phyloP scores from a whole-genome alignment of 2,113 vertebrate genomes.

The Embiotoca jacksoni region DNA sequence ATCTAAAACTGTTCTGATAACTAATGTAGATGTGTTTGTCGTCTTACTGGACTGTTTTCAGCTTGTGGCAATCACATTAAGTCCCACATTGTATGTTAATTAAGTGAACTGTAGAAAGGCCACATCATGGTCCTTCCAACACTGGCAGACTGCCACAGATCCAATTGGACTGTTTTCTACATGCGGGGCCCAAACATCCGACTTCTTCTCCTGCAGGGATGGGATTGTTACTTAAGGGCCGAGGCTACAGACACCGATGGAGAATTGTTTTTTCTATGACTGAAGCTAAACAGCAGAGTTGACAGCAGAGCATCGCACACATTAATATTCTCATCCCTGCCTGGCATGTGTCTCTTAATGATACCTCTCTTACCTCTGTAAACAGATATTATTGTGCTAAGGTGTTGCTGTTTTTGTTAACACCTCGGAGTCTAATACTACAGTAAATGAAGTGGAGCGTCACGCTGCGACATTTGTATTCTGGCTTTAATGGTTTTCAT shows the following conservation, averaged over 20 bases:
- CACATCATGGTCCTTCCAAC: neutral
- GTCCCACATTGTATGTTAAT: neutral
- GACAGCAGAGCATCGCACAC: neutral
- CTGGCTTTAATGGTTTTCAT: slow-evolving; percentile 30
- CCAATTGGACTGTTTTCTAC: neutral
- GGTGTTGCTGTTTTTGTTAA: slow-evolving; percentile 25
- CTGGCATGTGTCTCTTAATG: slow-evolving; percentile 11
- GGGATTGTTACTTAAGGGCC: neutral
- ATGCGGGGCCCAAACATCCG: neutral
- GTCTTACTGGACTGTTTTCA: neutral
- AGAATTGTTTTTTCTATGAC: neutral
- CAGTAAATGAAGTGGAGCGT: slow-evolving; percentile 34
- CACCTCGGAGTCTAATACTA: slow-evolving; percentile 18
- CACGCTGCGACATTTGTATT: slow-evolving; percentile 49
- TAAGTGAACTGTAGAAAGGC: neutral
- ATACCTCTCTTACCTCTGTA: neutral
- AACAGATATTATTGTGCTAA: slow-evolving; percentile 5
- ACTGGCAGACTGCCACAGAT: slow-evolving; percentile 17
- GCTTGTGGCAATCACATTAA: neutral
- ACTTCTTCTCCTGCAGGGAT: neutral
- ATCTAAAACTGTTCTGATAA: too few relatives aligned
- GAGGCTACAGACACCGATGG: neutral
- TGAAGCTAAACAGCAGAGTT: neutral
- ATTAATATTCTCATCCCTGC: neutral
- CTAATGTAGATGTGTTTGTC: neutral